Evolutionary conservation across 2,888 invertebrate species (phyloP).

Genomic region (Euspilapteryx auroguttella): DNA sequence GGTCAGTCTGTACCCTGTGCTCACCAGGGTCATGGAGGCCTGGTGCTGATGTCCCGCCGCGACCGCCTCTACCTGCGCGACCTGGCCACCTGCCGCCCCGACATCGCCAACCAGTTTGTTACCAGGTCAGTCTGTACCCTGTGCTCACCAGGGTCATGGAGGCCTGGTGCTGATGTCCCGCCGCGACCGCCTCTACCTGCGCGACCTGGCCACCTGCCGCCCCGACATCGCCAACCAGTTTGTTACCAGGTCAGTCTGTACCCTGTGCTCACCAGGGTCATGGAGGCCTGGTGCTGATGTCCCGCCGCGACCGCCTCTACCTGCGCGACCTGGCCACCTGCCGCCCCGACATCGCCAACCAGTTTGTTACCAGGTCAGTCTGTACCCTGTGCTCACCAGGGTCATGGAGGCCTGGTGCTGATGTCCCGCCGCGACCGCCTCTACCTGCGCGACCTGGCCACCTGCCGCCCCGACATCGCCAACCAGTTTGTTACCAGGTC

Average conservation of each 20-base stretch:
- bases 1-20: constrained; percentile 14
- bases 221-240: constrained; percentile 45
- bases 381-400: background rate
- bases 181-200: constrained; percentile 44
- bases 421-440: constrained; percentile 38
- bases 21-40: constrained; percentile 48
- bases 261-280: background rate
- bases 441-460: constrained; percentile 42
- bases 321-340: constrained; percentile 41
- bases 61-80: constrained; percentile 48
- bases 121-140: constrained; percentile 20
- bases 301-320: constrained; percentile 38
- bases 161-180: constrained; percentile 37
- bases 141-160: constrained; percentile 39
- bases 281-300: too few species aligned
- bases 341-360: constrained; percentile 39
- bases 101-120: constrained; percentile 36
- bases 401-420: too few species aligned
- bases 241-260: constrained; percentile 23
- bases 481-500: constrained; percentile 38
- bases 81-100: constrained; percentile 42
- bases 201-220: constrained; percentile 42
- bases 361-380: constrained; percentile 34
- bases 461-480: constrained; percentile 41
- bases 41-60: constrained; percentile 35